Percentiles rank a stretch among this genome's conserved stretches.
These are phyloP conservation scores for Ormia ochracea DNA, from an alignment of 2,888 invertebrate genomes.

Conservation along the genomic window DNA sequence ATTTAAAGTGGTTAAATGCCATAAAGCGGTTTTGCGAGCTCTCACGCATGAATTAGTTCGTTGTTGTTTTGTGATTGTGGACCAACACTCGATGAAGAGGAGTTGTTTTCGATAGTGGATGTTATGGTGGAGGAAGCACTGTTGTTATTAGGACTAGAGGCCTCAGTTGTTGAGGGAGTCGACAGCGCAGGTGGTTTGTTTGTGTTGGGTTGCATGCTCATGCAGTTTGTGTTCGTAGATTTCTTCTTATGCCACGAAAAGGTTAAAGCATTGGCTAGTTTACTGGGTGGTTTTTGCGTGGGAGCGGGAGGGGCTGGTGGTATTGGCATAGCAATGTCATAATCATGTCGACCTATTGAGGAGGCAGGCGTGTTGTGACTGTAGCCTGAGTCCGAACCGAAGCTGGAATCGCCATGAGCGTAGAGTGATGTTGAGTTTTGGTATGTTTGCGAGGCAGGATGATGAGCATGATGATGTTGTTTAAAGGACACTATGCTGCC, in stretches of 20 bases:
- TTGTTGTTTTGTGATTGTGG: constrained; percentile 53
- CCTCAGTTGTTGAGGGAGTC: constrained; percentile 61
- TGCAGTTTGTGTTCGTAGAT: constrained; percentile 49
- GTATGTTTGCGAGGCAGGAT: constrained; percentile 60
- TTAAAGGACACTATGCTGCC: constrained; percentile 48
- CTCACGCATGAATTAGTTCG: constrained; percentile 64
- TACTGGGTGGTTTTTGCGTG: constrained; percentile 66
- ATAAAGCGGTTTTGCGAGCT: constrained; percentile 16
- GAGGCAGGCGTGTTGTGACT: constrained; percentile 81
- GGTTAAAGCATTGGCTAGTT: constrained; percentile 71
- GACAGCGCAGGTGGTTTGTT: constrained; percentile 43
- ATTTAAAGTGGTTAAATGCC: not conserved
- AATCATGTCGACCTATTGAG: constrained; percentile 73
- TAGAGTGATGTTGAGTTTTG: constrained; percentile 77
- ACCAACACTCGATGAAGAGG: constrained; percentile 55
- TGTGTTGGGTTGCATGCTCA: constrained; percentile 48
- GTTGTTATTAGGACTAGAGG: constrained; percentile 73
- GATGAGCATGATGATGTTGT: constrained; percentile 47
- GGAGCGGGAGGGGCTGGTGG: constrained; percentile 63
- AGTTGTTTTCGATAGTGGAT: constrained; percentile 68
- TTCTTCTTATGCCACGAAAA: constrained; percentile 71
- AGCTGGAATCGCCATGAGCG: constrained; percentile 84
- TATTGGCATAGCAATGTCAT: constrained; percentile 67
- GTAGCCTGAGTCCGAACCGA: constrained; percentile 91
- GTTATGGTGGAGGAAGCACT: constrained; percentile 69